A percentile compares a stretch with the other conserved stretches of the same genome.
phyloP scores from a whole-genome alignment of 2,888 invertebrate species.

The Eupsilia transversa region DNA sequence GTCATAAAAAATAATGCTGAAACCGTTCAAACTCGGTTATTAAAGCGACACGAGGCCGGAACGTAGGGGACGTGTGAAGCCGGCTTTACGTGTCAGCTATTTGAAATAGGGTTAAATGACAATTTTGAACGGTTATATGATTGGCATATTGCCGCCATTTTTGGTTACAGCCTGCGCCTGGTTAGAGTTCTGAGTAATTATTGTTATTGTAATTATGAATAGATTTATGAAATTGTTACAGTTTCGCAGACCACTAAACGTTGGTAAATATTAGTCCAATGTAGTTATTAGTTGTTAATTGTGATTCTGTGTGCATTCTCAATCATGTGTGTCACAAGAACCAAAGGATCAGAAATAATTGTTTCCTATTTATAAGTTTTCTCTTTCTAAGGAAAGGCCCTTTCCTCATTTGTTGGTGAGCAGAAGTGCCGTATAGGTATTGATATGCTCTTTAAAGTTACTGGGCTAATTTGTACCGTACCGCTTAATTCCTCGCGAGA shows the following conservation, averaged over 20 bases:
- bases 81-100: slow-evolving; percentile 53
- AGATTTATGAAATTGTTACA: background rate
- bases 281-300: background rate
- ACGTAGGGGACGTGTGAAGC: slow-evolving; percentile 38
- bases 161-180: background rate
- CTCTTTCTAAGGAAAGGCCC: background rate
- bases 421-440: too few relatives aligned
- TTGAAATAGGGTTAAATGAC: slow-evolving; percentile 38
- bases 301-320: background rate
- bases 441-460: too few relatives aligned
- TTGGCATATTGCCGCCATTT: slow-evolving; percentile 1
- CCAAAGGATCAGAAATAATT: background rate
- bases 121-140: slow-evolving; percentile 27
- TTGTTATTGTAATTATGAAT: background rate
- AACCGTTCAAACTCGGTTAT: slow-evolving; percentile 58
- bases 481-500: too few relatives aligned
- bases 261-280: background rate
- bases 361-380: background rate
- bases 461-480: too few relatives aligned
- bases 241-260: background rate
- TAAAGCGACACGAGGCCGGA: slow-evolving; percentile 47
- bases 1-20: slow-evolving; percentile 68
- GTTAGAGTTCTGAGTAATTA: background rate
- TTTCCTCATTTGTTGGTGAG: too few relatives aligned
- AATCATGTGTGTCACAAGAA: background rate